Conservation (phyloP, 2,888 invertebrate genomes). For the Agonopterix subpropinquella region DNA sequence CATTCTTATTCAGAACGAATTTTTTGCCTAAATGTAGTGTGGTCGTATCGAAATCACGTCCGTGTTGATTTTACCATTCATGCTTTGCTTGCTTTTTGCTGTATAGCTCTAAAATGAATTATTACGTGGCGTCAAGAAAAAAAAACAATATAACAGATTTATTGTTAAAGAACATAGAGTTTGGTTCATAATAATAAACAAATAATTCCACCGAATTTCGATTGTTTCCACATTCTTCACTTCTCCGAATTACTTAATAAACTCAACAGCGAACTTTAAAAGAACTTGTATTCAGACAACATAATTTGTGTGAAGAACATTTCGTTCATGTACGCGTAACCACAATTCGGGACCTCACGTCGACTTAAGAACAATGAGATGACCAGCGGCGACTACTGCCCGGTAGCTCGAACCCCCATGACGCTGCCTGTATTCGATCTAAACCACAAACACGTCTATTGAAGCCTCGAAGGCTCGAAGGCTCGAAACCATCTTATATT, state of each 20-base stretch:
- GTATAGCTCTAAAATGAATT: too few relatives aligned
- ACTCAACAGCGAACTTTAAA: too few relatives aligned
- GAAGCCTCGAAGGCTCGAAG: slow-evolving; percentile 21
- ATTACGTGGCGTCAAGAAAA: too few relatives aligned
- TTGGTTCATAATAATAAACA: too few relatives aligned
- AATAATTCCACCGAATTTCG: too few relatives aligned
- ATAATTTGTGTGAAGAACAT: slow-evolving; percentile 40
- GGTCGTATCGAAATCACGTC: too few relatives aligned
- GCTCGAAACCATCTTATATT: slow-evolving; percentile 24
- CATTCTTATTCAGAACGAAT: too few relatives aligned
- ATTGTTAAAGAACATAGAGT: too few relatives aligned
- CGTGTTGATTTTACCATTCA: too few relatives aligned
- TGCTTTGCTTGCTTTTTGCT: too few relatives aligned
- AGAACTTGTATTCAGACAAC: slow-evolving; percentile 17
- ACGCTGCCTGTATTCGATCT: slow-evolving; percentile 42
- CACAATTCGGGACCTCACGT: slow-evolving; percentile 55
- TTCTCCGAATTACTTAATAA: neutral
- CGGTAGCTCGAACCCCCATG: slow-evolving; percentile 54
- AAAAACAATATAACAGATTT: too few relatives aligned
- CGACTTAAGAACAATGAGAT: slow-evolving; percentile 48
- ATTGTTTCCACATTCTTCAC: neutral
- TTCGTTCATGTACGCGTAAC: slow-evolving; percentile 40
- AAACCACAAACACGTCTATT: slow-evolving; percentile 65
- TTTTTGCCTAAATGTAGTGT: too few relatives aligned
- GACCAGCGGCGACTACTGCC: slow-evolving; percentile 39